Conservation (phyloP, 1,140 invertebrate genomes). For the Drosophila quadrilineata region DNA sequence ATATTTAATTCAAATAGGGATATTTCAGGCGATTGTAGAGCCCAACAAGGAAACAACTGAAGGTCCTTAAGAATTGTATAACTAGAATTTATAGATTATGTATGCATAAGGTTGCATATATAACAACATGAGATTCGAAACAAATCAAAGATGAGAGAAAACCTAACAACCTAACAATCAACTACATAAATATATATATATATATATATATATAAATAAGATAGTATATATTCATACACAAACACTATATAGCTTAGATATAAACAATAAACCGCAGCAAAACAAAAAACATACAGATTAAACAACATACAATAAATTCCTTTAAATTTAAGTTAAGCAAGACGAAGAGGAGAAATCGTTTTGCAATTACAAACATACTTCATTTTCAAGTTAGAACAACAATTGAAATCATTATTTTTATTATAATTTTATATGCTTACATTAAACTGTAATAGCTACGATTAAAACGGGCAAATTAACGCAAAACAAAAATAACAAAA, state of each 20-base stretch:
- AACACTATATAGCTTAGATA: neutral
- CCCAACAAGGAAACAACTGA: conserved; percentile 37
- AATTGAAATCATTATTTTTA: conserved; percentile 12
- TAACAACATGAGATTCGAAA: conserved; percentile 23
- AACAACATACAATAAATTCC: conserved; percentile 2
- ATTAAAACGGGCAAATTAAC: conserved; percentile 23
- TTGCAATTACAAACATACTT: too few relatives aligned
- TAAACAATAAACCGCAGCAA: conserved; percentile 1
- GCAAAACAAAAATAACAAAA: conserved; percentile 7
- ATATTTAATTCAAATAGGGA: too few relatives aligned
- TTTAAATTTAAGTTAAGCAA: conserved; percentile 38
- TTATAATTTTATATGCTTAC: conserved; percentile 23
- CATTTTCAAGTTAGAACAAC: too few relatives aligned
- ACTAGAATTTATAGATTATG: too few relatives aligned
- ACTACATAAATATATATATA: conserved; percentile 33
- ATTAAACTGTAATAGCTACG: conserved; percentile 40
- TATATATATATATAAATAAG: conserved; percentile 5
- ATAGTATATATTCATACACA: too few relatives aligned
- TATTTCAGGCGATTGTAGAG: too few relatives aligned
- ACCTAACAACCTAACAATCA: too few relatives aligned
- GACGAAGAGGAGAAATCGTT: too few relatives aligned
- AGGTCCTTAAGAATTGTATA: too few relatives aligned
- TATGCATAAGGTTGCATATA: too few relatives aligned
- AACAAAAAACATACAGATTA: conserved; percentile 28
- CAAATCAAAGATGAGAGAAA: too few relatives aligned